Percentiles rank a stretch among this genome's conserved stretches.
Conservation (phyloP, 1,140 invertebrate genomes). For the Caerostris darwini region DNA sequence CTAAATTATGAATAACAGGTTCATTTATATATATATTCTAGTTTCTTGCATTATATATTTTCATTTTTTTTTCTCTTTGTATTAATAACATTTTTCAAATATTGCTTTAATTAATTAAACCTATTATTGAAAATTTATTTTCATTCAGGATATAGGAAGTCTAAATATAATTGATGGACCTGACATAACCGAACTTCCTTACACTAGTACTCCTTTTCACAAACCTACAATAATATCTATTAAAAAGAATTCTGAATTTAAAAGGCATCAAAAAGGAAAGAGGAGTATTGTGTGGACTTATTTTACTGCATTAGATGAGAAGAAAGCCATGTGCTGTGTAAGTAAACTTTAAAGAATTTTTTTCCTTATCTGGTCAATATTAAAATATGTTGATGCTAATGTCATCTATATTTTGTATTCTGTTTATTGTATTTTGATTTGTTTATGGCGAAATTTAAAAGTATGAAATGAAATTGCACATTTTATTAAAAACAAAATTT, state of each 20-base stretch:
- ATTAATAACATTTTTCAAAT: no score
- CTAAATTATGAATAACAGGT: no score
- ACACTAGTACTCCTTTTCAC: conserved; percentile 38
- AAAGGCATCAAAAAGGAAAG: conserved; percentile 72
- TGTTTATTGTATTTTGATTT: background rate
- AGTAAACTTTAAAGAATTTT: conserved; percentile 15
- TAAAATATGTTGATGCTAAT: background rate
- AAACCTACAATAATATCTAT: conserved; percentile 73
- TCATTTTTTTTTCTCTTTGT: no score
- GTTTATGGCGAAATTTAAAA: background rate
- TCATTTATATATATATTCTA: no score
- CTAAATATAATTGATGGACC: conserved; percentile 73
- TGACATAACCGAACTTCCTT: conserved; percentile 60
- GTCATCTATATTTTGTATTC: background rate
- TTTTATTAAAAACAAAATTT: no score
- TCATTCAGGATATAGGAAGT: conserved; percentile 57
- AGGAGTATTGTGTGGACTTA: conserved; percentile 76
- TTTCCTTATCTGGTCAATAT: background rate
- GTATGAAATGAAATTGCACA: no score
- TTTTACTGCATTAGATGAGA: conserved; percentile 73
- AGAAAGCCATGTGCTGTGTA: conserved; percentile 76
- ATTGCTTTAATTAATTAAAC: no score
- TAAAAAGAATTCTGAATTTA: conserved; percentile 69
- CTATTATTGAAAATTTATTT: background rate
- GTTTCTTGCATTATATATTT: no score